Conservation (phyloP, 2,888 invertebrate species). For the Heliothis peltigera region DNA sequence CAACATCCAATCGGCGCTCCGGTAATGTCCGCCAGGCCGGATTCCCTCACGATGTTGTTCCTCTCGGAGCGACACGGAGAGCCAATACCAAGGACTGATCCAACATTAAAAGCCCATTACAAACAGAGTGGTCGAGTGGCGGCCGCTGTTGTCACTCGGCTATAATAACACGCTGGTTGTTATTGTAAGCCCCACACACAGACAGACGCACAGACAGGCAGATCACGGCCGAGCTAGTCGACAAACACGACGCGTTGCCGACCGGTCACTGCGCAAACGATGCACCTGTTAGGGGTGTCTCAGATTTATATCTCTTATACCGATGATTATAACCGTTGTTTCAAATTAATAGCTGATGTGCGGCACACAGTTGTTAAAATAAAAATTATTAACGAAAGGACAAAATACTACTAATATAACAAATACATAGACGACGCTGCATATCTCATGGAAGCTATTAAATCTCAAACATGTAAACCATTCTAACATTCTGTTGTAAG, state of each 20-base stretch:
- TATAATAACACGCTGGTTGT: conserved; percentile 50
- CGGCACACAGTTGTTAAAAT: too few relatives aligned
- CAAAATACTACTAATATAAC: neutral
- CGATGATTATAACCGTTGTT: neutral
- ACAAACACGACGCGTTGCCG: conserved; percentile 39
- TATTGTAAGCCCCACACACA: conserved; percentile 42
- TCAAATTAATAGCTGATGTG: neutral
- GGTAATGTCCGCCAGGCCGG: neutral
- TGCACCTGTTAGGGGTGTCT: conserved; percentile 31
- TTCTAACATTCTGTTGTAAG: too few relatives aligned
- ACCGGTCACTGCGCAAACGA: conserved; percentile 31
- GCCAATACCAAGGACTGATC: conserved; percentile 30
- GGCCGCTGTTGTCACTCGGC: conserved; percentile 43
- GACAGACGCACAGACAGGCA: neutral
- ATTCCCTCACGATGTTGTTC: conserved; percentile 18
- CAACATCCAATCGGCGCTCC: neutral
- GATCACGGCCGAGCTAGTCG: conserved; percentile 21
- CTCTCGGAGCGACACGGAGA: conserved; percentile 17
- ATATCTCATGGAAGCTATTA: neutral
- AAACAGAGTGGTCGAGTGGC: conserved; percentile 32
- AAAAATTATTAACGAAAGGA: neutral
- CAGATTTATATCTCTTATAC: too few relatives aligned
- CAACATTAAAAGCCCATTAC: conserved; percentile 53
- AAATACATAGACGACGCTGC: neutral
- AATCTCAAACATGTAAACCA: neutral